Conservation (phyloP, 92 coral and sea anemone genomes). For the Parazoanthus darwini region DNA sequence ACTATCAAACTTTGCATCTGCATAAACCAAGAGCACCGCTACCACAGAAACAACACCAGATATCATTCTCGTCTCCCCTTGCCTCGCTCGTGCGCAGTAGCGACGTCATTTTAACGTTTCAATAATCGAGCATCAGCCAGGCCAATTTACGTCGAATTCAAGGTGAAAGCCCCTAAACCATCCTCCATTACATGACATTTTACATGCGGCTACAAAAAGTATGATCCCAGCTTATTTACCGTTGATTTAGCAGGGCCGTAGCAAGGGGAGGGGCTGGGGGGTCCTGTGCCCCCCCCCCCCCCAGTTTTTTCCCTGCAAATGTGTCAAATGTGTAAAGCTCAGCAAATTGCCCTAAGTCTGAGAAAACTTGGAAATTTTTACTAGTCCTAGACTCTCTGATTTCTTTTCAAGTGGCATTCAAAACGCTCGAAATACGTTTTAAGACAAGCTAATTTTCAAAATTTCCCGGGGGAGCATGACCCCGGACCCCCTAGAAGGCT, state of each 20-base stretch:
- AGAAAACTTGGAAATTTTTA: too few species aligned
- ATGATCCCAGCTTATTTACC: constrained; percentile 12
- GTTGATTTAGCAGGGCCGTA: constrained; percentile 23
- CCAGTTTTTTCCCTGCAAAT: too few species aligned
- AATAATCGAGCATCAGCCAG: constrained; percentile 36
- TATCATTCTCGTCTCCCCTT: constrained; percentile 24
- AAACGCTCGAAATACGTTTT: too few species aligned
- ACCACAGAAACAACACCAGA: constrained; percentile 33
- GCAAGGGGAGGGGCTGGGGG: too few species aligned
- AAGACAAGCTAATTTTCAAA: too few species aligned
- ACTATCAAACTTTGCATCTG: constrained; percentile 4
- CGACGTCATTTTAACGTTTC: constrained; percentile 28
- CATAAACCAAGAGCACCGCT: constrained; percentile 17
- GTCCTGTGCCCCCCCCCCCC: too few species aligned
- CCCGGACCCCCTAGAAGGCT: too few species aligned
- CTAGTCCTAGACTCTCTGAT: too few species aligned
- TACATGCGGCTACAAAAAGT: constrained; percentile 31
- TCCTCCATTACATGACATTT: constrained; percentile 29
- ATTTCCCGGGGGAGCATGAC: too few species aligned
- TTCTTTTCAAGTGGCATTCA: too few species aligned
- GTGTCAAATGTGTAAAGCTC: too few species aligned
- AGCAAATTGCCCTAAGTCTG: too few species aligned
- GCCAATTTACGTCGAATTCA: constrained; percentile 30
- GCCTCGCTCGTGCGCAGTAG: constrained; percentile 21
- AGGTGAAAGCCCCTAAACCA: constrained; percentile 40